These are phyloP conservation scores for Notarius quadriscutis DNA, from an alignment of 2,113 vertebrate species.

Conservation along the genomic window DNA sequence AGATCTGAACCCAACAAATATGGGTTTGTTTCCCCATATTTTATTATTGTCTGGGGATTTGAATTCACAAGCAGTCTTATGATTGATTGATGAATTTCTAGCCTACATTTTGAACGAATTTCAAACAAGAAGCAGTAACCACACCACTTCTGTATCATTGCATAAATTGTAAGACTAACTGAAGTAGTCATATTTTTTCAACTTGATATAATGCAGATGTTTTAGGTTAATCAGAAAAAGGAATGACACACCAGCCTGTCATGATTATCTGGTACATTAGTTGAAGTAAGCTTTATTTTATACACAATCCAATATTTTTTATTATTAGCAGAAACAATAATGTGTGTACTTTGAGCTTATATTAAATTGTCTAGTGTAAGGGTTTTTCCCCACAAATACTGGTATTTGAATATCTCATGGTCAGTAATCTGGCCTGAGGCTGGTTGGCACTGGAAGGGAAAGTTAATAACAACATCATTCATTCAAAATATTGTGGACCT, in stretches of 20 bases:
- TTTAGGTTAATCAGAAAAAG: not conserved
- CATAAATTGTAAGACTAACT: not conserved
- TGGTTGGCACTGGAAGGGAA: not conserved
- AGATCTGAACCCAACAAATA: not conserved
- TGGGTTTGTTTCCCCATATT: not conserved
- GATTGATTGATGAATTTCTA: not conserved
- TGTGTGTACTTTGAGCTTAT: not conserved
- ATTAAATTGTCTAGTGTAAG: not conserved
- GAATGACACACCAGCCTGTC: not conserved
- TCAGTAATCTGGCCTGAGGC: not conserved
- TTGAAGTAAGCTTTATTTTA: not conserved
- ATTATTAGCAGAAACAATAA: not conserved
- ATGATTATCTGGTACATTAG: not conserved
- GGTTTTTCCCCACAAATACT: not conserved
- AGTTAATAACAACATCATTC: not conserved
- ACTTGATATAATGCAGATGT: not conserved
- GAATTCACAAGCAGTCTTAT: not conserved
- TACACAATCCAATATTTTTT: not conserved
- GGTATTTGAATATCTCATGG: not conserved
- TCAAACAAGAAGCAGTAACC: not conserved
- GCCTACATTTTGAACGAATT: not conserved
- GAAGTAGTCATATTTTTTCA: too few species aligned
- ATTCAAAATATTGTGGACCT: not conserved
- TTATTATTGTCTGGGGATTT: not conserved
- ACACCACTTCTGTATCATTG: not conserved